A percentile compares a stretch with the other conserved stretches of the same genome.
phyloP scores from a whole-genome alignment of 2,113 vertebrate genomes.

The Bos taurus region ARS-UCD2.0 NC_037329.1:55514001-55514500 shows the following conservation, averaged over 20 bases:
- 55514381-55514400: neutral
- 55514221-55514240: neutral
- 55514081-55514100: too few relatives aligned
- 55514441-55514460: neutral
- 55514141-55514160: neutral
- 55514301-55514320: neutral
- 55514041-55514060: too few relatives aligned
- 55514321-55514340: neutral
- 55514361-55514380: neutral
- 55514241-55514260: neutral
- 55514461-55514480: neutral
- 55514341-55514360: neutral
- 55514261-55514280: neutral
- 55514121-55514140: neutral
- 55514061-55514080: too few relatives aligned
- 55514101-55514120: neutral
- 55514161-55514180: neutral
- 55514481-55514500: neutral
- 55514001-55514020: too few relatives aligned
- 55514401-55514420: neutral
- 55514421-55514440: neutral
- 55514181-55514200: neutral
- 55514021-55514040: too few relatives aligned
- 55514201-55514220: neutral
- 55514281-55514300: neutral